Percentiles rank a stretch among this genome's conserved stretches.
These are phyloP conservation scores for Temnothorax ravouxi DNA, from an alignment of 2,888 invertebrate species.

Conservation along the genomic window DNA sequence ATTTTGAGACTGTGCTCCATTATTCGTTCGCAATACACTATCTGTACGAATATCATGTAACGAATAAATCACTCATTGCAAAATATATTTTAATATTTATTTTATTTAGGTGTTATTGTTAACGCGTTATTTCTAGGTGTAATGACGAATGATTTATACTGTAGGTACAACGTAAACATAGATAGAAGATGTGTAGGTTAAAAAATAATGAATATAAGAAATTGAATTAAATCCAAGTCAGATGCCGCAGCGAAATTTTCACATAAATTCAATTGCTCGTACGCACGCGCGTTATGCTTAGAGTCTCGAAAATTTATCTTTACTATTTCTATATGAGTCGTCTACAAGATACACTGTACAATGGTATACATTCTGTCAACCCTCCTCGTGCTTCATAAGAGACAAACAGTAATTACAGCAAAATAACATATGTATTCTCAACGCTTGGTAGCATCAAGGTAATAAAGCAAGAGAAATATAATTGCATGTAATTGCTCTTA, in stretches of 20 bases:
- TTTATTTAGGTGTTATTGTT: not conserved
- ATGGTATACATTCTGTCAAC: not conserved
- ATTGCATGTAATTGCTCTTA: not conserved
- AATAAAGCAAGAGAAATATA: conserved; percentile 1
- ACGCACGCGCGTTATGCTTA: too few relatives aligned
- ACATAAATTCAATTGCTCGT: too few relatives aligned
- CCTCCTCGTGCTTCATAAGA: not conserved
- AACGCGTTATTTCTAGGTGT: not conserved
- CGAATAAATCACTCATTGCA: conserved; percentile 18
- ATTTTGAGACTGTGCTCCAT: conserved; percentile 6
- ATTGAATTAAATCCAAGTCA: not conserved
- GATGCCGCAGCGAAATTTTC: too few relatives aligned
- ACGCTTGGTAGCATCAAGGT: not conserved
- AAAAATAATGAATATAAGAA: not conserved
- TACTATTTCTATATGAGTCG: not conserved
- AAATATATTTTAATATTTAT: conserved; percentile 1
- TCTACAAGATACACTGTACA: not conserved
- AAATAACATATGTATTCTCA: not conserved
- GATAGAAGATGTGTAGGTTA: not conserved
- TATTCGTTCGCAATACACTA: not conserved
- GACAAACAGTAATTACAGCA: not conserved
- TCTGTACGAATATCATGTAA: not conserved
- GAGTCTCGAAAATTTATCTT: too few relatives aligned
- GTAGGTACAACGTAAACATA: not conserved
- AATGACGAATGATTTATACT: not conserved